Evolutionary conservation across 2,113 vertebrate species (phyloP).

Genomic region (Lipophrys pholis): DNA sequence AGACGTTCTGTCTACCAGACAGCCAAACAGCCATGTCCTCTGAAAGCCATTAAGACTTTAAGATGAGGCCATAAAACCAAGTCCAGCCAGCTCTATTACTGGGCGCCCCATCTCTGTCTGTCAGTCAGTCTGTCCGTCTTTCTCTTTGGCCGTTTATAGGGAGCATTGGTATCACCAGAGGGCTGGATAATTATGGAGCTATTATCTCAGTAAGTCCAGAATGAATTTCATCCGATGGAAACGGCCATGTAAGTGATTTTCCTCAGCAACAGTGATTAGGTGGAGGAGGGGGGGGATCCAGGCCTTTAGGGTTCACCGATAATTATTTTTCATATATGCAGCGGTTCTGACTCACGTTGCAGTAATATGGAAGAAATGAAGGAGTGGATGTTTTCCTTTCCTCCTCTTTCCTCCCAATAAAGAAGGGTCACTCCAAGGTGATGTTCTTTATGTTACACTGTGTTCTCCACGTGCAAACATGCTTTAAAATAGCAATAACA

Average conservation of each 20-base stretch:
- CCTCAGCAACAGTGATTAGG: conserved; percentile 25
- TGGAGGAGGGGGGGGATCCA: not conserved
- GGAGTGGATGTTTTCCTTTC: conserved; percentile 40
- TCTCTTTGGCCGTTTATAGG: conserved; percentile 43
- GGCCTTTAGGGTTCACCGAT: conserved; percentile 52
- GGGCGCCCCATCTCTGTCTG: conserved; percentile 31
- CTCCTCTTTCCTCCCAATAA: not conserved
- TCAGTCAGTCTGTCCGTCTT: conserved; percentile 28
- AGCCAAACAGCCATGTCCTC: conserved; percentile 57
- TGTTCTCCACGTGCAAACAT: no score
- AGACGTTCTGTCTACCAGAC: conserved; percentile 72
- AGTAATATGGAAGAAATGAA: conserved; percentile 37
- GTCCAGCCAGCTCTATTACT: conserved; percentile 57
- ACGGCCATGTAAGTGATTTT: conserved; percentile 66
- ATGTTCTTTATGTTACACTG: no score
- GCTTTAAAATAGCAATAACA: no score
- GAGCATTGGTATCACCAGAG: conserved; percentile 50
- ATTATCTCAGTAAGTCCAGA: conserved; percentile 65
- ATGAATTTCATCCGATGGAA: conserved; percentile 66
- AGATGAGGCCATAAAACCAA: conserved; percentile 74
- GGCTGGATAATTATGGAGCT: conserved; percentile 55
- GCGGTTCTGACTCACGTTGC: conserved; percentile 42
- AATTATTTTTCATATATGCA: conserved; percentile 63
- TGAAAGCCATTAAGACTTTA: conserved; percentile 76
- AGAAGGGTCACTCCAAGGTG: no score